Evolutionary conservation across 1,140 invertebrate species (phyloP), one percentile per base, ranked within the genome.

Genomic region (Nasonia giraulti): DNA sequence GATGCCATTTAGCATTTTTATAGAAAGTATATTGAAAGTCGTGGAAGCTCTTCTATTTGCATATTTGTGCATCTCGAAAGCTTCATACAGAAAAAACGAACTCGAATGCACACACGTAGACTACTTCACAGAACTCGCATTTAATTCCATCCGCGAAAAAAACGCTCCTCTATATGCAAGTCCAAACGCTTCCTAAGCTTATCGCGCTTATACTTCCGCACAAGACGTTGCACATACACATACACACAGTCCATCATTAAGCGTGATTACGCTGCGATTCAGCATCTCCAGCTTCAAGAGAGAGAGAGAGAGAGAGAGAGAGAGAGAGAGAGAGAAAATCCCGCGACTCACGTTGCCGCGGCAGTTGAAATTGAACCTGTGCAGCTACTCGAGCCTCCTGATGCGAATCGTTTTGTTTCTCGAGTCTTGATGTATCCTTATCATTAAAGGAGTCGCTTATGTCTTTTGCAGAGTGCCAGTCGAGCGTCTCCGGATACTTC

Each of bases 401-500:
- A n/a, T 4, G 14, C n/a, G 6, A 31, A 20, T 73, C 50, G 8
- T 50, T 75, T 75, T 37, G 31, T 27, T 23, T 6, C 4, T 80
- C 27, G 3, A 27, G 27, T 74, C 68, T 40, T 44, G 14, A 31
- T 33, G 12, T 47, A n/a, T 66, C 7, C 12, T 76, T 55, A 66
- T 44, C 27, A 20, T 77, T 20, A 44, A 33, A 11, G 0, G 11
- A 37, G 7, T 12, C 27, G 27, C 73, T 5, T 10, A 8, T 31
- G 27, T 73, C 31, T 37, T 55, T 84, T 80, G 31, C n/a, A 84
- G 83, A 84, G 55, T 98, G 97, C 93, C 94, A 62, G 55, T n/a
- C 55, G 55, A 62, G 95, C 14, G 92, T 97, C 87, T 96, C 96
- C 33, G 95, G 96, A 47, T 62, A 62, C 55, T 98, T 98, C 90